Conservation (phyloP, 2,888 invertebrate species). For the Pimpla rufipes region DNA sequence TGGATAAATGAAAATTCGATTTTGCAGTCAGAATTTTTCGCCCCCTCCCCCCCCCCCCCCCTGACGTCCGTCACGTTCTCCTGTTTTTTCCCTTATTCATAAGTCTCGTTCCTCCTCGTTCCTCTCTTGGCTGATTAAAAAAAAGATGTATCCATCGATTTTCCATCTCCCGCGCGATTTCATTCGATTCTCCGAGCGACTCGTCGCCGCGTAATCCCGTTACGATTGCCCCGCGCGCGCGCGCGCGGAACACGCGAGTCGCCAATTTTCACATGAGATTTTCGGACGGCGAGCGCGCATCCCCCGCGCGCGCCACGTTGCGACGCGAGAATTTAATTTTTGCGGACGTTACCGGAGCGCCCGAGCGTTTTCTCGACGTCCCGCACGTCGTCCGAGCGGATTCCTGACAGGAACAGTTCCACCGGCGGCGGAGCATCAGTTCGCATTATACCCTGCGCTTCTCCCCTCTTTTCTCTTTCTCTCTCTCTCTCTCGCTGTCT, state of each 20-base stretch:
- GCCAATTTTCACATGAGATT: conserved; percentile 26
- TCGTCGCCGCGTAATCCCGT: conserved; percentile 40
- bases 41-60: too few relatives aligned
- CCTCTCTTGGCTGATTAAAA: background rate
- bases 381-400: conserved; percentile 30
- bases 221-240: conserved; percentile 14
- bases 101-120: background rate
- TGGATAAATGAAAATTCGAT: conserved; percentile 29
- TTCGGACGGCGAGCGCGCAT: background rate
- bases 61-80: too few relatives aligned
- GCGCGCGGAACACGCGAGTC: conserved; percentile 6
- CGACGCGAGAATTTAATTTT: conserved; percentile 62
- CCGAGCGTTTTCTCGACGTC: conserved; percentile 54
- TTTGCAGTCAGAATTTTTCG: conserved; percentile 16
- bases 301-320: background rate
- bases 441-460: background rate
- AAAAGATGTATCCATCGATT: background rate
- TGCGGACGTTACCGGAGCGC: conserved; percentile 29
- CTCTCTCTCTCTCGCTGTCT: background rate
- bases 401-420: conserved; percentile 57
- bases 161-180: conserved; percentile 1
- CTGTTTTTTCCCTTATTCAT: background rate
- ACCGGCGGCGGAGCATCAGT: conserved; percentile 23
- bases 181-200: conserved; percentile 3
- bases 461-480: background rate